Base-by-base conservation (phyloP, 2,888 invertebrate genomes). In the Liposcelis brunnea region DNA sequence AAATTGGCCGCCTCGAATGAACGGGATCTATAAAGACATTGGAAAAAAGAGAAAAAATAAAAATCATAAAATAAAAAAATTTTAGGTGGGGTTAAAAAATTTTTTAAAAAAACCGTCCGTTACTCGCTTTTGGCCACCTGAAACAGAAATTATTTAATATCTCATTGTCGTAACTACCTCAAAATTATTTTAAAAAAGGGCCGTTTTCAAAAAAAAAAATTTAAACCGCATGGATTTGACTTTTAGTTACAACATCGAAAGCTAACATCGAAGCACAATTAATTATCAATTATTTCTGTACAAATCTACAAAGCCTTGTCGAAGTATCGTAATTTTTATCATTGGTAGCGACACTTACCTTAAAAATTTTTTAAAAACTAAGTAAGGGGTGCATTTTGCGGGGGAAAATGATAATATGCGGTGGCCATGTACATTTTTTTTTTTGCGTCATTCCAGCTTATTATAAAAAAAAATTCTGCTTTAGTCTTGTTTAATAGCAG, bases 1-100 rank as follows among this genome's bases (percentile, higher is more conserved):
- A 19, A 15, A 40, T n/a, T 18, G 15, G 12, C 16, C 40, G 16
- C 40, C 40, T 5, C n/a, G 3, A 6, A 40, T 18, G 16, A 42
- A 18, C 10, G 38, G 42, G 11, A 42, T 42, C 45, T 42, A 45
- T 16, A 45, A 45, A 14, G 16, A n/a, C 16, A 40, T 19, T 6
- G 21, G 40, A 26, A 26, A 26, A 16, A 6, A 35, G 10, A 16
- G 10, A 35, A 35, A 6, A 35, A 16, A 14, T 6, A 14, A 35
- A 10, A 35, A 7, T 6, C 5, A 35, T 16, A 35, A 35, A 35
- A 35, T 35, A 35, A 15, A 35, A 35, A 35, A 35, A 35, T 6
- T 6, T 5, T 10, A 8, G 26, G 5, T 8, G 26, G 26, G 8
- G 15, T 35, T 15, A 6, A 5, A 35, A 35, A 35, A 10, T 35